These are phyloP conservation scores for Acleris literana DNA, from an alignment of 2,888 invertebrate genomes.

Conservation along the genomic window DNA sequence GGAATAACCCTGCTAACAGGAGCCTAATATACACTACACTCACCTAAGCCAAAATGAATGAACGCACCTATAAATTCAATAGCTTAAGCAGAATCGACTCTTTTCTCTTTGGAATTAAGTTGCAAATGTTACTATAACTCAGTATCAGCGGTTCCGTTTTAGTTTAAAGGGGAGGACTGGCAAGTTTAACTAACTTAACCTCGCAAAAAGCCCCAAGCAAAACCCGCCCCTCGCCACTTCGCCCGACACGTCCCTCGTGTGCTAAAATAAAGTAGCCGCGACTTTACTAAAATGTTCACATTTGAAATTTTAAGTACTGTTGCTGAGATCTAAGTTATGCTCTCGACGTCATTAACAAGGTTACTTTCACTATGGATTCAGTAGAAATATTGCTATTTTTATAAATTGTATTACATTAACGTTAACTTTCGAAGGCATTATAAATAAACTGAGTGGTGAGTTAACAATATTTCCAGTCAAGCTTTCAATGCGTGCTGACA, in stretches of 20 bases:
- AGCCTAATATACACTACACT: slow-evolving; percentile 18
- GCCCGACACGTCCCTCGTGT: slow-evolving; percentile 15
- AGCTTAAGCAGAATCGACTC: too few relatives aligned
- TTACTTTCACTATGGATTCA: background rate
- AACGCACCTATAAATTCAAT: too few relatives aligned
- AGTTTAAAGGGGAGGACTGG: slow-evolving; percentile 1
- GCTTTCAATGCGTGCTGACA: background rate
- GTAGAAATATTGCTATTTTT: background rate
- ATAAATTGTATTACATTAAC: background rate
- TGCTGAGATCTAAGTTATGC: background rate
- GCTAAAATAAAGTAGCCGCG: slow-evolving; percentile 12
- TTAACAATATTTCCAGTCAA: background rate
- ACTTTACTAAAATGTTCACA: slow-evolving; percentile 20
- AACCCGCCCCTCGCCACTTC: slow-evolving; percentile 24
- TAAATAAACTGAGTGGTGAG: background rate
- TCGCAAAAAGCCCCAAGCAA: slow-evolving; percentile 26
- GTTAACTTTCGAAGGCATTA: background rate
- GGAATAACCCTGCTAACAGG: slow-evolving; percentile 5
- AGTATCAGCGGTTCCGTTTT: too few relatives aligned
- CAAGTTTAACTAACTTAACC: slow-evolving; percentile 32
- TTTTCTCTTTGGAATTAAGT: too few relatives aligned
- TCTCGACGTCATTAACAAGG: background rate
- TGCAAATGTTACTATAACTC: too few relatives aligned
- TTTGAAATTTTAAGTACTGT: slow-evolving; percentile 7
- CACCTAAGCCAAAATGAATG: too few relatives aligned